phyloP scores from a whole-genome alignment of 2,797 vertebrate species.

The Coregonus sp. region DNA sequence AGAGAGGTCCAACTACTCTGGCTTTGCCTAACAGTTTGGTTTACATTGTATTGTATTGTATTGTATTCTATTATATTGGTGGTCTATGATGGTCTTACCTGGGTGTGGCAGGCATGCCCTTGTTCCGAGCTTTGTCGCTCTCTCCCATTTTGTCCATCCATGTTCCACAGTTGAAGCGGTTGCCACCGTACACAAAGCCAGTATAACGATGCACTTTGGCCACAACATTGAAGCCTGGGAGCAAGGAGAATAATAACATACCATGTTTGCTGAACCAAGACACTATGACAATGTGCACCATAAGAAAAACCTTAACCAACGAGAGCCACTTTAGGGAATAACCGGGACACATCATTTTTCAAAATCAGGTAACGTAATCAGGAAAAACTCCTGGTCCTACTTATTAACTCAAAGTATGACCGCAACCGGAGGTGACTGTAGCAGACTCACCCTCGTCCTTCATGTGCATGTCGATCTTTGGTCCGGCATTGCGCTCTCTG shows the following conservation, averaged over 20 bases:
- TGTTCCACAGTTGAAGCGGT: constrained; percentile 86
- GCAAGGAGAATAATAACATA: background rate
- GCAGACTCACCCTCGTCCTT: constrained; percentile 79
- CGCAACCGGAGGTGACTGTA: no score
- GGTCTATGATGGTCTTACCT: constrained; percentile 63
- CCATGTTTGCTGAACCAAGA: background rate
- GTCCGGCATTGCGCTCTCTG: constrained; percentile 83
- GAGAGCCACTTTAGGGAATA: no score
- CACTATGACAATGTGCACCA: background rate
- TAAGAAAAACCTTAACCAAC: no score
- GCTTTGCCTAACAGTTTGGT: background rate
- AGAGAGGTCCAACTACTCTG: no score
- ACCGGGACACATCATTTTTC: no score
- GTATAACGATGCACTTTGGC: constrained; percentile 79
- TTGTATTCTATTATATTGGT: background rate
- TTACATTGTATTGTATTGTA: background rate
- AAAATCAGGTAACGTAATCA: no score
- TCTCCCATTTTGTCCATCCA: constrained; percentile 97
- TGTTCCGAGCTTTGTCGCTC: constrained; percentile 81
- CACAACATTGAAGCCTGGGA: constrained; percentile 80
- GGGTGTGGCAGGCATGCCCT: constrained; percentile 85
- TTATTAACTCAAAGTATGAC: no score
- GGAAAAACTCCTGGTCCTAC: no score
- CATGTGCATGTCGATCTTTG: constrained; percentile 85
- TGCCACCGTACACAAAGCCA: constrained; percentile 87